These are phyloP conservation scores for Pangasius djambal DNA, from an alignment of 2,797 vertebrate genomes.

Conservation along the genomic window DNA sequence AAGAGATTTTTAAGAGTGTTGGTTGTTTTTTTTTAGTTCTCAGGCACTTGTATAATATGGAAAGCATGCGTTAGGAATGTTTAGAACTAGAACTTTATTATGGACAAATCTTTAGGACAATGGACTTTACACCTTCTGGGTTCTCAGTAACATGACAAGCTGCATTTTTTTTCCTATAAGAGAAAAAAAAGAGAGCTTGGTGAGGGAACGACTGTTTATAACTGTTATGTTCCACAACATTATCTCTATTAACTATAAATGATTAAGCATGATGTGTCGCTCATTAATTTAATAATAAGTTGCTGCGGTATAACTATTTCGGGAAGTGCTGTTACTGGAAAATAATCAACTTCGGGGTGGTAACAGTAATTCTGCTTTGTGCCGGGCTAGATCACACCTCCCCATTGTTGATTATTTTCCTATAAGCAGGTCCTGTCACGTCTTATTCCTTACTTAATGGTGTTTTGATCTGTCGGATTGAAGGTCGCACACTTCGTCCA, in stretches of 20 bases:
- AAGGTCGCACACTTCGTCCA: background rate
- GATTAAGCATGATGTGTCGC: background rate
- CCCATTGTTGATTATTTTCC: conserved; percentile 2
- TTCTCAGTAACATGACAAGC: background rate
- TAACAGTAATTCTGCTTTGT: background rate
- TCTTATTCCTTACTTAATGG: background rate
- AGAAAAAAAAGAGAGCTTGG: background rate
- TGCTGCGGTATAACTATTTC: background rate
- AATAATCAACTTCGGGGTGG: background rate
- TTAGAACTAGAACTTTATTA: background rate
- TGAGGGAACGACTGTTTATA: background rate
- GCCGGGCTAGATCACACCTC: background rate
- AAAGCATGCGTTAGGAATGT: background rate
- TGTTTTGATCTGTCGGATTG: background rate
- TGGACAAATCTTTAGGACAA: background rate
- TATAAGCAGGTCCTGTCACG: background rate
- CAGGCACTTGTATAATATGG: background rate
- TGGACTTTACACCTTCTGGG: background rate
- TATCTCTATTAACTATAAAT: background rate
- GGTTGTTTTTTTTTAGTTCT: background rate
- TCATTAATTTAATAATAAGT: background rate
- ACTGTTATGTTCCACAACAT: background rate
- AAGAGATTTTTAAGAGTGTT: conserved; percentile 2
- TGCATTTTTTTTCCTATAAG: background rate
- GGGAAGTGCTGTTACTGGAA: background rate